phyloP scores from a whole-genome alignment of 2,113 vertebrate species.

The Argyrosomus japonicus region DNA sequence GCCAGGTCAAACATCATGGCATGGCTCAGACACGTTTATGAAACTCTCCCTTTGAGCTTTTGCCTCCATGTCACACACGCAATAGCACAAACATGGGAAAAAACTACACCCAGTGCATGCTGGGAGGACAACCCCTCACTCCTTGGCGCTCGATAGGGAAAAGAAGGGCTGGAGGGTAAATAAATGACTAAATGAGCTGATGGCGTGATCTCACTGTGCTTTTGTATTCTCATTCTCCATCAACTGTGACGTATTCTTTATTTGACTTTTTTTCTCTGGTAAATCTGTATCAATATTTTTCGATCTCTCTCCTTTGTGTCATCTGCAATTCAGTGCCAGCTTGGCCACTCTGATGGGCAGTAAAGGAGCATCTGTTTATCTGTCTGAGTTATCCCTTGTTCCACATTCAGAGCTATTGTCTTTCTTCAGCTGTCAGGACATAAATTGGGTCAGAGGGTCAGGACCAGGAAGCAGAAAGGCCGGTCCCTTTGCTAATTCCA shows the following conservation, averaged over 20 bases:
- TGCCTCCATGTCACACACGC: background rate
- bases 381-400: constrained; percentile 14
- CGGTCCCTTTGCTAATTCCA: constrained; percentile 1
- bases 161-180: background rate
- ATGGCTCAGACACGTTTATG: background rate
- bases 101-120: background rate
- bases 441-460: constrained; percentile 52
- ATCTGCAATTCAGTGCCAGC: constrained; percentile 8
- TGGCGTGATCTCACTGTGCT: background rate
- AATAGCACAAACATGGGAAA: background rate
- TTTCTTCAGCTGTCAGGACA: constrained; percentile 42
- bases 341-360: background rate
- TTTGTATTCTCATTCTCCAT: background rate
- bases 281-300: background rate
- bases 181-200: background rate
- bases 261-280: too few species aligned
- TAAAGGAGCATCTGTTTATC: constrained; percentile 38
- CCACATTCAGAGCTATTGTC: constrained; percentile 15
- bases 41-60: background rate
- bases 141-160: background rate
- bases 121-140: background rate
- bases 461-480: background rate
- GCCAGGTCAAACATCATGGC: background rate
- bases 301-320: background rate
- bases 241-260: background rate